Base-by-base conservation (phyloP, 2,113 vertebrate species). In the Todiramphus saurophagus region DNA sequence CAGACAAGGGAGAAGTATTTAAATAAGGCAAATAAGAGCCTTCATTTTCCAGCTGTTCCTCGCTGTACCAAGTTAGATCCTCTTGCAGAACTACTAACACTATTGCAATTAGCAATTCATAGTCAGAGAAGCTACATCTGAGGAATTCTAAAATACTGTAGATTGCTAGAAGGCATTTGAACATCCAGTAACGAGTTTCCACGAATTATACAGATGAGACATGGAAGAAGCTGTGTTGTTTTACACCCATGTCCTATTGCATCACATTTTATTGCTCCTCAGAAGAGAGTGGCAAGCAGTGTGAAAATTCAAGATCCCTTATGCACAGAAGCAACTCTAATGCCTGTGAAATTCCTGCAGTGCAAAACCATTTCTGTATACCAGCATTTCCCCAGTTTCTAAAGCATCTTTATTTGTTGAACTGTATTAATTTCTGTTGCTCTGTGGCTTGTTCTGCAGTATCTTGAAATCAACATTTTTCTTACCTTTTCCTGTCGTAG, bases 401-500 rank as follows among this genome's bases (percentile, higher is more conserved):
- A 70, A 51, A 30, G 6, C 7, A 64, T 28, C 59, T 72, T 30
- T 58, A 46, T 43, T 78, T 21, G 8, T 31, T 51, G 39, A 73
- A 35, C 43, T 59, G 23, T 8, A 18, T 31, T 59, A 51, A 44
- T 59, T 83, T 62, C 55, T 50, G 18, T 48, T 76, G 15, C 39
- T 94, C 35, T 73, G 20, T 44, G 90, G 21, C 28, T 74, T 82
- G 24, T 43, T 79, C 83, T 66, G 23, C 35, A 78, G 1, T 31
- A 90, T 19, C 23, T 85, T 33, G 68, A 55, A 85, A 41, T 1
- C 31, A 6, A 14, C 24, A n/a, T 37, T 89, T 88, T 66, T 70
- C 98, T 96, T 97, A 99, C 99, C 93, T 99, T 86, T 56, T 97
- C 90, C 98, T 97, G 95, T 99, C 99, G 91, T 99, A 99, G 84